phyloP scores from a whole-genome alignment of 2,888 invertebrate species.

The Lithophane semibrunnea region DNA sequence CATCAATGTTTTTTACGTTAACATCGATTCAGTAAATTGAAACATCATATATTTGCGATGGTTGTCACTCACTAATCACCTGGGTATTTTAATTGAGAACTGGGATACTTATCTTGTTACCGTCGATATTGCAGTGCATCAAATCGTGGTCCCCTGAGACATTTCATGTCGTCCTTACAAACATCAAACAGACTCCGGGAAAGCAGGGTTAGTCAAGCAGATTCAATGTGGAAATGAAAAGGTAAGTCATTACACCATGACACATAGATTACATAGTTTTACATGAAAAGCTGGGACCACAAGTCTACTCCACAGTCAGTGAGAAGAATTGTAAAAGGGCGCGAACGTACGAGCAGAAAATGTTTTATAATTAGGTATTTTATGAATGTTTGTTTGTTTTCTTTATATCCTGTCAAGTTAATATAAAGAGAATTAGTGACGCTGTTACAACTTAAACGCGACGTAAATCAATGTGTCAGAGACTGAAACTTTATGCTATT shows the following conservation, averaged over 20 bases:
- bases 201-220: conserved; percentile 53
- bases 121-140: conserved; percentile 4
- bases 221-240: conserved; percentile 47
- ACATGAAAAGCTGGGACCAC: conserved; percentile 48
- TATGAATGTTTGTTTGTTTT: neutral
- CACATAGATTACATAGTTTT: conserved; percentile 37
- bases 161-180: conserved; percentile 28
- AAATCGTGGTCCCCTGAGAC: conserved; percentile 21
- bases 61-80: conserved; percentile 66
- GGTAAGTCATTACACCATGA: conserved; percentile 33
- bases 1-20: conserved; percentile 33
- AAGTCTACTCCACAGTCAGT: conserved; percentile 45
- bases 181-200: conserved; percentile 52
- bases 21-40: conserved; percentile 4
- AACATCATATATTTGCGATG: conserved; percentile 56
- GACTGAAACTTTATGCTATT: neutral
- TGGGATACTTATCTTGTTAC: conserved; percentile 50
- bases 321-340: conserved; percentile 7
- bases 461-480: neutral
- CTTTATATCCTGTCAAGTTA: neutral
- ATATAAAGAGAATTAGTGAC: neutral
- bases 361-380: neutral
- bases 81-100: conserved; percentile 14
- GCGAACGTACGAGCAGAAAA: neutral
- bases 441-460: neutral